phyloP scores from a whole-genome alignment of 1,140 invertebrate species.

The Sycophila sp. region DNA sequence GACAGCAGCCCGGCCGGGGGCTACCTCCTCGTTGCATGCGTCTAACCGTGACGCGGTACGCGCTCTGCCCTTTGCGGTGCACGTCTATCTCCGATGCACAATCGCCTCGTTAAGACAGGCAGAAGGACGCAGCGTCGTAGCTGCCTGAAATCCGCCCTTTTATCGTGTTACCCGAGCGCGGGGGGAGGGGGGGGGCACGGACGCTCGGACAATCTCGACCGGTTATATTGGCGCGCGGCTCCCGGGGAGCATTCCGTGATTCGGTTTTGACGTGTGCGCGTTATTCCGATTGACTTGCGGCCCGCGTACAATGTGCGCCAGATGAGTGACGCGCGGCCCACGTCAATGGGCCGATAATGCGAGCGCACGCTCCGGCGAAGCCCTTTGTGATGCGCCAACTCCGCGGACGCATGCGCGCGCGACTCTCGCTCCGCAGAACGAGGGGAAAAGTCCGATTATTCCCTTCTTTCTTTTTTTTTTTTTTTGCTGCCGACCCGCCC shows the following conservation, averaged over 20 bases:
- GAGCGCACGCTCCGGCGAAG: neutral
- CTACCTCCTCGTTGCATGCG: neutral
- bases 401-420: neutral
- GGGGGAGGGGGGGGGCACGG: neutral
- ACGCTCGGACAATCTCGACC: neutral
- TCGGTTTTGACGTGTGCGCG: constrained; percentile 38
- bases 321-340: constrained; percentile 5
- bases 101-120: constrained; percentile 53
- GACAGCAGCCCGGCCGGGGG: neutral
- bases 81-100: constrained; percentile 46
- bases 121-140: neutral
- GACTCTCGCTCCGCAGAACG: neutral
- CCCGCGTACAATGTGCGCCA: constrained; percentile 5
- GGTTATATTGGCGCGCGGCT: neutral
- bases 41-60: neutral
- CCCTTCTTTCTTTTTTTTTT: neutral
- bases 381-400: neutral
- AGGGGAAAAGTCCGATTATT: constrained; percentile 11
- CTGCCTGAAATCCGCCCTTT: constrained; percentile 2
- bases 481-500: neutral
- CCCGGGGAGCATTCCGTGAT: constrained; percentile 41
- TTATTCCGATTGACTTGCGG: constrained; percentile 43
- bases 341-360: constrained; percentile 33
- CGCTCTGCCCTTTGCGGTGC: neutral
- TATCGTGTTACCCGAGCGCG: neutral